Evolutionary conservation across 1,140 invertebrate species (phyloP).

Genomic region (Calosoma granatense): DNA sequence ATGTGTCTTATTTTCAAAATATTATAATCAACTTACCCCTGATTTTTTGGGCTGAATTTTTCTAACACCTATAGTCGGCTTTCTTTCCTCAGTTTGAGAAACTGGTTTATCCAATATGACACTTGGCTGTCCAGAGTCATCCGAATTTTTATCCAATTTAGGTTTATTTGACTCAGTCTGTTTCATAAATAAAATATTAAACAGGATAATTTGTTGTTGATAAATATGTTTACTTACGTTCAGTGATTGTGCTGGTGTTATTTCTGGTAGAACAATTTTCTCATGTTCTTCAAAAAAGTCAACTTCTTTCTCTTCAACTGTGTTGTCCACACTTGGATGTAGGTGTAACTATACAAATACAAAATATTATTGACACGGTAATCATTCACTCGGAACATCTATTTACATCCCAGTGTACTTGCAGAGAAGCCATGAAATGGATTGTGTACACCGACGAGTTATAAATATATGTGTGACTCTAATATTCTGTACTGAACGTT

Average conservation of each 20-base stretch:
- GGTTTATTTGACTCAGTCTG: too few species aligned
- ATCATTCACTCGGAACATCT: neutral
- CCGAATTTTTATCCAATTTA: neutral
- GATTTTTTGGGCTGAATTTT: slow-evolving; percentile 53
- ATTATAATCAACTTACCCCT: slow-evolving; percentile 40
- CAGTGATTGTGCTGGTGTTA: slow-evolving; percentile 2
- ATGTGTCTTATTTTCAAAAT: neutral
- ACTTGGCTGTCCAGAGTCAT: slow-evolving; percentile 24
- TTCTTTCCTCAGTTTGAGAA: slow-evolving; percentile 40
- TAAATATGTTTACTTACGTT: slow-evolving; percentile 6
- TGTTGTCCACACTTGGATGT: slow-evolving; percentile 40
- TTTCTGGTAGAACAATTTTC: slow-evolving; percentile 23
- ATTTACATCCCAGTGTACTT: too few species aligned
- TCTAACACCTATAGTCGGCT: slow-evolving; percentile 59
- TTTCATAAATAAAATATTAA: too few species aligned
- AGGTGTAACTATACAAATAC: slow-evolving; percentile 45
- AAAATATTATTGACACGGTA: neutral
- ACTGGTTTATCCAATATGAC: slow-evolving; percentile 35
- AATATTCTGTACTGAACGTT: too few species aligned
- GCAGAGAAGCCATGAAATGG: too few species aligned
- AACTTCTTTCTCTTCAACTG: slow-evolving; percentile 49
- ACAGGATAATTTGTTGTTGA: too few species aligned
- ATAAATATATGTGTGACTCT: too few species aligned
- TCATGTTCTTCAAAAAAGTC: slow-evolving; percentile 78
- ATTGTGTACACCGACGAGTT: too few species aligned